Conservation (phyloP, 2,797 vertebrate species). For the Esox lucius region DNA sequence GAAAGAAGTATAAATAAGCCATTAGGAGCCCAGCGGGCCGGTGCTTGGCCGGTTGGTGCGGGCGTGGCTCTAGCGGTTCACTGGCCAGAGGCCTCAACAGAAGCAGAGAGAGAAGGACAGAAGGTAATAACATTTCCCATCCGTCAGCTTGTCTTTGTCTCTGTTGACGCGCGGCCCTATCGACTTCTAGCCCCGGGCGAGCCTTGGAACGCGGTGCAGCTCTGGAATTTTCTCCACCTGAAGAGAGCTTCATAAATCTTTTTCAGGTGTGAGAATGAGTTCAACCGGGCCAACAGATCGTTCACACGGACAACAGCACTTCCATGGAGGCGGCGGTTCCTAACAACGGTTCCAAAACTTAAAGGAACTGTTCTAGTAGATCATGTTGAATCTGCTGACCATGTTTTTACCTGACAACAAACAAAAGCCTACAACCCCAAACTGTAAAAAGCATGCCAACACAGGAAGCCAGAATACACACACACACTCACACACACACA, state of each 20-base stretch:
- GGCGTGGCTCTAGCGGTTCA: not conserved
- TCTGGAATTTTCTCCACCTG: conserved; percentile 1
- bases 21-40: not conserved
- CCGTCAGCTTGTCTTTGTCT: not conserved
- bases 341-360: not conserved
- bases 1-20: not conserved
- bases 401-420: not conserved
- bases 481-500: too few relatives aligned
- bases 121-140: not conserved
- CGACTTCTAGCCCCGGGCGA: not conserved
- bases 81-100: not conserved
- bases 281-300: not conserved
- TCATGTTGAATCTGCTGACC: not conserved
- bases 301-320: not conserved
- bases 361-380: not conserved
- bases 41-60: not conserved
- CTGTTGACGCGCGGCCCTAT: not conserved
- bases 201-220: not conserved
- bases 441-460: not conserved
- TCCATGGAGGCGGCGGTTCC: not conserved
- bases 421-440: not conserved
- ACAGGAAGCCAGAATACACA: not conserved
- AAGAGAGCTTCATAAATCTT: not conserved
- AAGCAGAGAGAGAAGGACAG: not conserved
- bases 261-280: not conserved